Evolutionary conservation across 1,140 invertebrate species (phyloP).

Genomic region (Leptopilina clavipes): DNA sequence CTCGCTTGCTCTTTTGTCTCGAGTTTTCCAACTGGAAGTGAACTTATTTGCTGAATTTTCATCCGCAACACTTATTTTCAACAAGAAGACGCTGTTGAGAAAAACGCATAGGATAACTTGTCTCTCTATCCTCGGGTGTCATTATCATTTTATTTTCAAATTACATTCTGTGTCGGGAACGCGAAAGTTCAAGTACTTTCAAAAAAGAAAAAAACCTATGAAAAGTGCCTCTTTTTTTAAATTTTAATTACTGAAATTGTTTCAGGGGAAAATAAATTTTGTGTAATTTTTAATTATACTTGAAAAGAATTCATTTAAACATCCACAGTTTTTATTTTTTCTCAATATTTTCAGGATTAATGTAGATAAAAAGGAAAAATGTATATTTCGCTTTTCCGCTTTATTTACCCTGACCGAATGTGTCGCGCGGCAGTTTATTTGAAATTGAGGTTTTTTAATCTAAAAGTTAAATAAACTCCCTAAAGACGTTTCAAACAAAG

Average conservation of each 20-base stretch:
- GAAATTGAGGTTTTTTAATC: neutral
- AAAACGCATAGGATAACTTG: neutral
- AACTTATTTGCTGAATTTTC: conserved; percentile 5
- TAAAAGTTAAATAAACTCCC: conserved; percentile 15
- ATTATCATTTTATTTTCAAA: conserved; percentile 9
- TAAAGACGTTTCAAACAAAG: neutral
- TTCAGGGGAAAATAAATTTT: no score
- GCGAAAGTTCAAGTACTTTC: neutral
- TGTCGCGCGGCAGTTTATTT: no score
- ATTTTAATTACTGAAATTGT: no score
- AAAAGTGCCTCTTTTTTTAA: neutral
- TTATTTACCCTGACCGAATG: no score
- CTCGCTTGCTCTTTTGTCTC: neutral
- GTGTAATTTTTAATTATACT: no score
- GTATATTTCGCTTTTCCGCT: neutral
- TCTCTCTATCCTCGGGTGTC: neutral
- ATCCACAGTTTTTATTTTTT: no score
- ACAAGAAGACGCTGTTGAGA: neutral
- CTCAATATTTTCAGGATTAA: no score
- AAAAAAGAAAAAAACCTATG: neutral
- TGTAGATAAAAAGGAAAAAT: no score
- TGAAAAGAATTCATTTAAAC: no score
- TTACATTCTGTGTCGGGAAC: neutral
- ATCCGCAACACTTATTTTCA: neutral
- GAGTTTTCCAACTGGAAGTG: neutral